Conservation (phyloP, 2,797 vertebrate species). For the Holocentrus rufus region DNA sequence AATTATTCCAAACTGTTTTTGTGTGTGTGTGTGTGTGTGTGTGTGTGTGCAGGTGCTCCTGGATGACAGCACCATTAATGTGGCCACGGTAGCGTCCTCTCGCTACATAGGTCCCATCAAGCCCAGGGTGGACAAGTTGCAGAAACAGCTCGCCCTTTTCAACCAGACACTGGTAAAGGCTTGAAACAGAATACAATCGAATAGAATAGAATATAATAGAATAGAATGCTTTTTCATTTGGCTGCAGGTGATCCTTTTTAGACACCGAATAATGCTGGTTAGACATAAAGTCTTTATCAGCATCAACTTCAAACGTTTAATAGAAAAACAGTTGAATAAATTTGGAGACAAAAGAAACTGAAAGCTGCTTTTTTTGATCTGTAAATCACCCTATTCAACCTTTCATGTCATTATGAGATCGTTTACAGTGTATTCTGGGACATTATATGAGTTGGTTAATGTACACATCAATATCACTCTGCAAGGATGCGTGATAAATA, state of each 20-base stretch:
- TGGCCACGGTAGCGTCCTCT: constrained; percentile 86
- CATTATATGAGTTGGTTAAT: background rate
- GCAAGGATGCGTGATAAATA: constrained; percentile 5
- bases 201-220: background rate
- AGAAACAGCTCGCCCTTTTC: constrained; percentile 84
- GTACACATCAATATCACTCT: background rate
- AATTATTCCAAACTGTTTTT: background rate
- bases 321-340: background rate
- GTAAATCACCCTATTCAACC: background rate
- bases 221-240: constrained; percentile 14
- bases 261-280: no score
- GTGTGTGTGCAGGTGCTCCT: constrained; percentile 81
- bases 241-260: constrained; percentile 3
- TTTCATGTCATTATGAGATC: background rate
- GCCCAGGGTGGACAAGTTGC: constrained; percentile 83
- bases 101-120: constrained; percentile 85
- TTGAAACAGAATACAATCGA: background rate
- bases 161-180: constrained; percentile 86
- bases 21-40: constrained; percentile 24
- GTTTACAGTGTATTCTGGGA: no score
- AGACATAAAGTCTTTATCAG: background rate
- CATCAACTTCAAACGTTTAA: background rate
- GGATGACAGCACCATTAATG: constrained; percentile 87
- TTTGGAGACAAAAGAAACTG: background rate
- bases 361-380: background rate